Percentiles rank a stretch among this genome's conserved stretches.
phyloP scores from a whole-genome alignment of 2,113 vertebrate genomes.

The Paratilapia polleni region DNA sequence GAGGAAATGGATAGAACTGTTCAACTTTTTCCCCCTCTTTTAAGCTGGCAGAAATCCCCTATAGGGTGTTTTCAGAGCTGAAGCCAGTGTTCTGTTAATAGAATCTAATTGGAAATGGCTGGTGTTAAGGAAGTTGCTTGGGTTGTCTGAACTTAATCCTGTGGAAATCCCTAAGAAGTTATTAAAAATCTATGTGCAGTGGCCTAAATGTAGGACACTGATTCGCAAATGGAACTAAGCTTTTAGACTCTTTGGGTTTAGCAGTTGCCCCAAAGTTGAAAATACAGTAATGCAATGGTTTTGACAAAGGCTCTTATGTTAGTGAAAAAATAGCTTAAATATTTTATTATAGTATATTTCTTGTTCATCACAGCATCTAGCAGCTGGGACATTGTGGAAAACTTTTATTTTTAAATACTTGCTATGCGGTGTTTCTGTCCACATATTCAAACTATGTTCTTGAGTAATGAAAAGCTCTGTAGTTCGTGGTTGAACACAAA shows the following conservation, averaged over 20 bases:
- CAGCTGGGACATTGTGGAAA: neutral
- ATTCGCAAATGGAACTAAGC: conserved; percentile 61
- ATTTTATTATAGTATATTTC: neutral
- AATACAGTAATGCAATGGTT: conserved; percentile 26
- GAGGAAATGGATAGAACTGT: conserved; percentile 19
- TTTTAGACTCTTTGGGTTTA: conserved; percentile 23
- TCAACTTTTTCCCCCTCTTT: conserved; percentile 35
- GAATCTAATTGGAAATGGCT: conserved; percentile 72
- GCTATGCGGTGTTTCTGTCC: too few species aligned
- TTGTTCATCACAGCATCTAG: neutral
- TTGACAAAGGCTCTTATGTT: conserved; percentile 5
- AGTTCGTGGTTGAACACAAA: too few species aligned
- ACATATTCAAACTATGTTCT: too few species aligned
- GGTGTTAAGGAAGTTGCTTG: conserved; percentile 65
- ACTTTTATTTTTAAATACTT: neutral
- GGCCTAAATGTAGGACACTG: conserved; percentile 58
- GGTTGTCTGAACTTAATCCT: conserved; percentile 69
- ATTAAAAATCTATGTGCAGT: conserved; percentile 59
- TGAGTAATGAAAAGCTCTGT: too few species aligned
- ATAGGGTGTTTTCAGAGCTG: conserved; percentile 58
- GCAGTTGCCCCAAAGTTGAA: conserved; percentile 15
- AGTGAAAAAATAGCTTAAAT: neutral
- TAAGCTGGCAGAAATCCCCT: conserved; percentile 60
- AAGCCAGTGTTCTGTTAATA: conserved; percentile 70
- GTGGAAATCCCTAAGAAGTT: conserved; percentile 65